Base-by-base conservation (phyloP, 30 jellyfish, hydroid and myxozoan species). In the Aurelia coerulea region DNA sequence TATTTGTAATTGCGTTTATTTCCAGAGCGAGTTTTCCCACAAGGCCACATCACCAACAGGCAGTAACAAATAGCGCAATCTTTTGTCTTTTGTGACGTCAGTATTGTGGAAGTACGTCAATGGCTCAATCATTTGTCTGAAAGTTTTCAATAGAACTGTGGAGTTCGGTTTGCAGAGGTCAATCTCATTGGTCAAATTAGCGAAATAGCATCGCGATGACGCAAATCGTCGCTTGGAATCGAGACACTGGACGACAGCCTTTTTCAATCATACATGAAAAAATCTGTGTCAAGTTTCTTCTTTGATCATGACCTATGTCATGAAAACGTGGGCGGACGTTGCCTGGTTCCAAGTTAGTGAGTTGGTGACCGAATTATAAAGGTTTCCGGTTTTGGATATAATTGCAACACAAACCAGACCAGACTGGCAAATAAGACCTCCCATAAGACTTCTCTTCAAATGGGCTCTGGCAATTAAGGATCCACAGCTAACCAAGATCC, bases 91-190 rank as follows among this genome's bases (percentile, higher is more conserved):
- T 42, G 80, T 79, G 89, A 84, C 93, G 93, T 84, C 93, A 84
- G 85, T 84, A 84, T 39, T 19, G 62, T 84, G 88, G 62, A 84
- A 73, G 53, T 62, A 84, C 93, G 93, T 84, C 93, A 84, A 59
- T 84, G 93, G 31, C 72, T 73, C 85, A 84, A 62, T 74, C 93
- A 63, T 84, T 65, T 84, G 93, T 84, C 93, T 74, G 87, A 42
- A 56, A 71, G 50, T 39, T 72, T 74, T 73, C 81, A 79, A 79
- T 79, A 79, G 80, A 66, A 79, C 80, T 34, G 89, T 79, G 19
- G 81, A 54, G 70, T 75, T 65, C 68, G 89, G 89, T 63, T 74
- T 53, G 18, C 60, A 65, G 13, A 74, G 83, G 74, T 71, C 79
- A 50, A 84, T 73, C 79, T 84, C 83, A 84, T 84, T 84, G 93